Conservation (phyloP, 2,113 vertebrate genomes). For the Tympanuchus pallidicinctus region DNA sequence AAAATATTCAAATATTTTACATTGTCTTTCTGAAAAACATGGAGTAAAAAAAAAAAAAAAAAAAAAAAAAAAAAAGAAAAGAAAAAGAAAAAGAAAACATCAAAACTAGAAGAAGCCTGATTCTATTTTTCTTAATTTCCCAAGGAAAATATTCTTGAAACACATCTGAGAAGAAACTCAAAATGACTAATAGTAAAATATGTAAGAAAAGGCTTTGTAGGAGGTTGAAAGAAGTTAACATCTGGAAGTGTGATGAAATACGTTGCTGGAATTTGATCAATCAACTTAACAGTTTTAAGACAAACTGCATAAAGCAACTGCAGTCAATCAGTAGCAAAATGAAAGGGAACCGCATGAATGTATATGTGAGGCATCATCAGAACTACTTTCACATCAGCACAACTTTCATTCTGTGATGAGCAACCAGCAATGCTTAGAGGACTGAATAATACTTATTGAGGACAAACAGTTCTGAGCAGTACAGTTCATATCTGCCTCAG, state of each 20-base stretch:
- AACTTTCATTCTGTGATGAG: not conserved
- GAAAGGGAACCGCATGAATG: not conserved
- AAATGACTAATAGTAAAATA: not conserved
- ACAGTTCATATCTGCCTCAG: not conserved
- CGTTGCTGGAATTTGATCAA: not conserved
- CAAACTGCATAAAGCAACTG: not conserved
- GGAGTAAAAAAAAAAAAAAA: not conserved
- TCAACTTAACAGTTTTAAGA: not conserved
- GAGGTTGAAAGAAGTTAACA: not conserved
- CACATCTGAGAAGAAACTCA: not conserved
- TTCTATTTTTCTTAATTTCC: not conserved
- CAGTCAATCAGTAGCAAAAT: conserved; percentile 25
- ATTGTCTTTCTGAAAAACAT: not conserved
- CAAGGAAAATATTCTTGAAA: not conserved
- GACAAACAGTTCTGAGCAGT: not conserved
- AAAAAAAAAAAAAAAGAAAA: not conserved
- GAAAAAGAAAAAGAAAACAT: not conserved
- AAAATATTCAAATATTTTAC: not conserved
- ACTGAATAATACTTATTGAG: not conserved
- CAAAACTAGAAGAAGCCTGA: not conserved
- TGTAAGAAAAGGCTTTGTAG: not conserved
- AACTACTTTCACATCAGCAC: not conserved
- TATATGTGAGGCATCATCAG: not conserved
- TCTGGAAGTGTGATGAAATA: not conserved
- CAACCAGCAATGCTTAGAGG: not conserved